phyloP scores from a whole-genome alignment of 2,113 vertebrate genomes.

The Redunca redunca region DNA sequence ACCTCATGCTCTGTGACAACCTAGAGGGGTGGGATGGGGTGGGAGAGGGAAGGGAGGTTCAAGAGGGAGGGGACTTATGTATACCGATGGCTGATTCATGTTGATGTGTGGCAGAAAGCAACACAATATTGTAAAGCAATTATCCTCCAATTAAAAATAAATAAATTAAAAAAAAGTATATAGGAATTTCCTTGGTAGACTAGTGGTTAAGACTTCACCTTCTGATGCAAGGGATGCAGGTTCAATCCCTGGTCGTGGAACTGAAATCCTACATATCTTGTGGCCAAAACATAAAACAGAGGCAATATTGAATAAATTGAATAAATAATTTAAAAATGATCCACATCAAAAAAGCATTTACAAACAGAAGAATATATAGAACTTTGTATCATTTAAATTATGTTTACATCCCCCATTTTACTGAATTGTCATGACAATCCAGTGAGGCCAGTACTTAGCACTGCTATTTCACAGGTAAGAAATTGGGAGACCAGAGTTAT shows the following conservation, averaged over 20 bases:
- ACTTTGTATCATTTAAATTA: neutral
- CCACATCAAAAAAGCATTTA: neutral
- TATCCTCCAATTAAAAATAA: neutral
- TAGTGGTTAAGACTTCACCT: neutral
- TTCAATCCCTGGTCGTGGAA: neutral
- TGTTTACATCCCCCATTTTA: neutral
- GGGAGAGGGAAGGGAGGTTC: neutral
- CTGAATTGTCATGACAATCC: neutral
- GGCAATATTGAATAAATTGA: neutral
- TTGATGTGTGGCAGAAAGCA: neutral
- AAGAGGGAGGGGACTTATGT: neutral
- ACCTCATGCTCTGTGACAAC: neutral
- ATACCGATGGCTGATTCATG: neutral
- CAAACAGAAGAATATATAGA: neutral
- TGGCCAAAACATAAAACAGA: neutral
- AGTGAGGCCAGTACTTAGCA: neutral
- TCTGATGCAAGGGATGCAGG: neutral
- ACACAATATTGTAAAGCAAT: neutral
- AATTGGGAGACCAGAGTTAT: neutral
- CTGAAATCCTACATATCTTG: neutral
- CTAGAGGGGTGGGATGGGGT: neutral
- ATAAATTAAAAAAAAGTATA: neutral
- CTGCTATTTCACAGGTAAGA: neutral
- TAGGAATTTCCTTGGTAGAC: neutral
- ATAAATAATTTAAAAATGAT: neutral